Evolutionary conservation across 2,797 vertebrate genomes (phyloP).

Genomic region (Clarias platycephalus): DNA sequence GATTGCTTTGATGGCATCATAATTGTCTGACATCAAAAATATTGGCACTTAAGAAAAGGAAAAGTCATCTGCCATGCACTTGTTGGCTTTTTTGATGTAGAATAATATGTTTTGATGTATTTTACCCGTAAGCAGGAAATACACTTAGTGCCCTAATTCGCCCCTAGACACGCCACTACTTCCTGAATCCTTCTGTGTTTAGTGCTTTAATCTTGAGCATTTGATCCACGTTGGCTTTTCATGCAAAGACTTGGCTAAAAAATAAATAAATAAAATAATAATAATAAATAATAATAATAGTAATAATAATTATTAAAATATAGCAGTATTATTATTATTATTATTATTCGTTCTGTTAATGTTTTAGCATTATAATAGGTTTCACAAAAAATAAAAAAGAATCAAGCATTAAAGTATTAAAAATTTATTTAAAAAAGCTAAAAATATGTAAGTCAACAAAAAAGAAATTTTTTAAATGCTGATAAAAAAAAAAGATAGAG

Average conservation of each 20-base stretch:
- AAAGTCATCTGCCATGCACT: conserved; percentile 65
- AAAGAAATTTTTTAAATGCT: no score
- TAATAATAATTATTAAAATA: no score
- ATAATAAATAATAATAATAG: no score
- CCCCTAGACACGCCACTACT: background rate
- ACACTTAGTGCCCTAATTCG: conserved; percentile 19
- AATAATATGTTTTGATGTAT: conserved; percentile 72
- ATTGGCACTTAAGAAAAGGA: conserved; percentile 61
- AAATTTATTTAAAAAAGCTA: background rate
- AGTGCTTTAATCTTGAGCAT: background rate
- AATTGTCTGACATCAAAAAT: conserved; percentile 78
- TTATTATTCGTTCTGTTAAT: background rate
- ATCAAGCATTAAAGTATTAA: background rate
- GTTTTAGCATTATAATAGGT: background rate
- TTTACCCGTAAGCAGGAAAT: conserved; percentile 66
- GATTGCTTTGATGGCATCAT: conserved; percentile 72
- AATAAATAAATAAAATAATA: no score
- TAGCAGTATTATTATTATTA: background rate
- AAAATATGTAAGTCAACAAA: background rate
- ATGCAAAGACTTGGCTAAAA: no score
- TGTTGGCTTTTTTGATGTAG: conserved; percentile 62
- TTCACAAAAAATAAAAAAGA: background rate
- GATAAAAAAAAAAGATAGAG: background rate
- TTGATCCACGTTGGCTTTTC: background rate
- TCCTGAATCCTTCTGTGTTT: background rate